Base-by-base conservation (phyloP, 2,113 vertebrate species). In the Thinocorus orbignyianus region DNA sequence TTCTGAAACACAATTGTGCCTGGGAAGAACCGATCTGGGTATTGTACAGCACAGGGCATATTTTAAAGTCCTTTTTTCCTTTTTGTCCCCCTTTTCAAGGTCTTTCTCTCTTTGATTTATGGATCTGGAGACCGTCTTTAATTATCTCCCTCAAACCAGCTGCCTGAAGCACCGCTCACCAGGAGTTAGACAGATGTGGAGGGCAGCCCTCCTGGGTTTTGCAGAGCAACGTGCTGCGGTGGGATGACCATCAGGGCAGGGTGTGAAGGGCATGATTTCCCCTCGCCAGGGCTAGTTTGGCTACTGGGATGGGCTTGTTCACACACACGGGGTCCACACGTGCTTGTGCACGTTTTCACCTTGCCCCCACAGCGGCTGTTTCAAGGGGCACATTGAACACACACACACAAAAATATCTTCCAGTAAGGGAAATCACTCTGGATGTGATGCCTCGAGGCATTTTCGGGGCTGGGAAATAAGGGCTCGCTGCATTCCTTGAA, bases 101-200 rank as follows among this genome's bases (percentile, higher is more conserved):
- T 74, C 77, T 54, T 78, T 68, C 55, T 73, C 49, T 10, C 92
- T 93, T 93, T 95, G 82, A 94, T 96, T 93, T 90, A 79, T 94
- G 92, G 69, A 71, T 86, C 91, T 81, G 48, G 68, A 90, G 82
- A 70, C 82, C 82, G 65, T 84, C 92, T 94, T 86, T 96, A 94
- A 93, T 96, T 86, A 65, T 57, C 55, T 84, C 33, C 82, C 69
- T 71, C 13, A 25, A 80, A 55, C 10, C 66, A 86, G 85, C 92
- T 92, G 85, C 85, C 88, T 83, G 90, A 13, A 94, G 90, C 82
- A 4, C 30, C 2, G 15, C 85, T 92, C 44, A 2, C 71, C 22
- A 49, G 78, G 90, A 80, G 57, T 46, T 26, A 69, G 84, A 13
- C 91, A 72, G 87, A 66, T 58, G 87, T 86, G 46, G 62, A 6